These are phyloP conservation scores for Caenorhabditis sp. DNA, from an alignment of 2,888 invertebrate species.

Conservation along the genomic window DNA sequence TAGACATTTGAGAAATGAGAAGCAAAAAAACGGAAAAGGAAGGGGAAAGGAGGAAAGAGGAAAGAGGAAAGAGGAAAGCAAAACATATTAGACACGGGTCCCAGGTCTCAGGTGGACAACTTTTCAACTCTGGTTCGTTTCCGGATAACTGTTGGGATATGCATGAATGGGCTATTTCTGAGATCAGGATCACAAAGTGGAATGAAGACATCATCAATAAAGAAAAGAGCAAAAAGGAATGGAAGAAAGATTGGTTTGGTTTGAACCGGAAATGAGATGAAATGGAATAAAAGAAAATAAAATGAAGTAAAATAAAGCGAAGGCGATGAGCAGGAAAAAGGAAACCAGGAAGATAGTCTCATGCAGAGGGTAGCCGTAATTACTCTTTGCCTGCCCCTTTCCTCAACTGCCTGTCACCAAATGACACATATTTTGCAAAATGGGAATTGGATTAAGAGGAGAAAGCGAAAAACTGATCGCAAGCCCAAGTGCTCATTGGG, in stretches of 20 bases:
- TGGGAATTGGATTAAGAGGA: constrained; percentile 35
- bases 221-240: constrained; percentile 17
- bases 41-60: background rate
- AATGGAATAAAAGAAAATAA: constrained; percentile 7
- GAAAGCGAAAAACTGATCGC: background rate
- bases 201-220: too few species aligned
- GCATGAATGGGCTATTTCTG: constrained; percentile 57
- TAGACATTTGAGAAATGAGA: background rate
- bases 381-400: too few species aligned
- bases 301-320: background rate
- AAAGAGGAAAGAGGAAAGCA: background rate
- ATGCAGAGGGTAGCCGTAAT: constrained; percentile 23
- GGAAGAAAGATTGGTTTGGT: constrained; percentile 25
- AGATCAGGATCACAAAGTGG: too few species aligned
- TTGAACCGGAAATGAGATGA: background rate
- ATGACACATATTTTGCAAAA: constrained; percentile 24
- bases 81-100: constrained; percentile 9
- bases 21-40: background rate
- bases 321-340: background rate
- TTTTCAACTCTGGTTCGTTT: too few species aligned
- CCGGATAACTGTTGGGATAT: constrained; percentile 39
- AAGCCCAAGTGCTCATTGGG: too few species aligned
- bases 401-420: constrained; percentile 10
- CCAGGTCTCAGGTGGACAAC: too few species aligned
- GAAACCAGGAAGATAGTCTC: constrained; percentile 46